phyloP scores from a whole-genome alignment of 2,113 vertebrate species.

The Trematocara zebra region DNA sequence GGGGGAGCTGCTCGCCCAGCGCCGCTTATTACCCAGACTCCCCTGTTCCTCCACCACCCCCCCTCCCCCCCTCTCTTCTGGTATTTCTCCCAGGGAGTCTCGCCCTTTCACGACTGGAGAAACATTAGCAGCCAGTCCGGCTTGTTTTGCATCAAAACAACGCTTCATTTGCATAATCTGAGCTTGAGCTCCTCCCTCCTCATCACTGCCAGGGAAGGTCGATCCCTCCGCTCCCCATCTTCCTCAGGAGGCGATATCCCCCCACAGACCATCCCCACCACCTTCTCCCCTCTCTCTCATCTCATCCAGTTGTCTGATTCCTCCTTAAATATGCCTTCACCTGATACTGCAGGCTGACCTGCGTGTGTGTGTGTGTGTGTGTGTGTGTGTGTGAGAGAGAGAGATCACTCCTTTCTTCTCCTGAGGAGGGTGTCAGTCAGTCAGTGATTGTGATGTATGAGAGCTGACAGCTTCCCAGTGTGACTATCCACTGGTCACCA shows the following conservation, averaged over 20 bases:
- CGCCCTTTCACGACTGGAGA: conserved; percentile 96
- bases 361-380: not conserved
- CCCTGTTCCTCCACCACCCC: not conserved
- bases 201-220: conserved; percentile 3
- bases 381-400: not conserved
- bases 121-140: conserved; percentile 86
- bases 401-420: not conserved
- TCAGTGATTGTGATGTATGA: conserved; percentile 20
- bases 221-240: not conserved
- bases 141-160: conserved; percentile 84
- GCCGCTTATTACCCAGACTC: conserved; percentile 24
- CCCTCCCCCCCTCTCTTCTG: conserved; percentile 55
- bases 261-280: not conserved
- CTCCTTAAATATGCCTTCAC: not conserved
- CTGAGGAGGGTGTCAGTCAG: not conserved
- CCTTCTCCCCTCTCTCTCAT: not conserved
- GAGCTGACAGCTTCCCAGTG: conserved; percentile 43
- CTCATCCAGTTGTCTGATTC: not conserved
- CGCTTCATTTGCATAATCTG: conserved; percentile 89
- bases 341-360: not conserved
- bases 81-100: conserved; percentile 96
- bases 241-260: conserved; percentile 3
- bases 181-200: conserved; percentile 76
- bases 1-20: conserved; percentile 66
- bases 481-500: conserved; percentile 33